These are phyloP conservation scores for Larimichthys crocea DNA, from an alignment of 2,113 vertebrate species.

Conservation along the genomic window DNA sequence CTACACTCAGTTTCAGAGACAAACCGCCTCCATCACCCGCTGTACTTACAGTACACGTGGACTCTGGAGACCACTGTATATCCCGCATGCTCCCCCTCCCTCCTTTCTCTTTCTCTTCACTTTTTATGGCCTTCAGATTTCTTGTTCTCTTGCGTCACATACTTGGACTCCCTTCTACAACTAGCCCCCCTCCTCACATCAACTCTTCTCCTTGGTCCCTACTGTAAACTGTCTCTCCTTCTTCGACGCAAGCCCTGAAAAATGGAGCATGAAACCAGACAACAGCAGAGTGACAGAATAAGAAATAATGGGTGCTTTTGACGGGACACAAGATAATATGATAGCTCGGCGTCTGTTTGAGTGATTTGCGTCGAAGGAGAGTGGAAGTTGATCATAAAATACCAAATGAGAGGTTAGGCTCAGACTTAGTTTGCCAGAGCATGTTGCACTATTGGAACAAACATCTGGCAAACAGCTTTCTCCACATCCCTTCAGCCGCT, in stretches of 20 bases:
- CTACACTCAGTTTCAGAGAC: background rate
- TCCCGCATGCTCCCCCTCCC: conserved; percentile 4
- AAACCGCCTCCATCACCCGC: conserved; percentile 11
- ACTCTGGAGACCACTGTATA: conserved; percentile 24
- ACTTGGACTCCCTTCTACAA: conserved; percentile 32
- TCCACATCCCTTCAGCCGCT: conserved; percentile 18
- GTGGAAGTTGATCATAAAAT: conserved; percentile 41
- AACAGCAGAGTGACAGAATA: background rate
- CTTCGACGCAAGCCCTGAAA: conserved; percentile 24
- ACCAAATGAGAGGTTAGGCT: conserved; percentile 36
- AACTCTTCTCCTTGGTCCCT: background rate
- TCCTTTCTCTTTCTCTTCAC: conserved; percentile 17
- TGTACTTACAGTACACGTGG: conserved; percentile 31
- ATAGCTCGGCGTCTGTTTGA: background rate
- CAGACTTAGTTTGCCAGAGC: conserved; percentile 48
- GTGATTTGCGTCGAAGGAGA: conserved; percentile 22
- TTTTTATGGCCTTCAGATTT: conserved; percentile 27
- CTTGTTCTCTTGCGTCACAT: conserved; percentile 47
- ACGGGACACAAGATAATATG: background rate
- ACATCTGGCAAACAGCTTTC: conserved; percentile 75
- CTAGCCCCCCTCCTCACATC: background rate
- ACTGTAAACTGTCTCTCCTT: conserved; percentile 11
- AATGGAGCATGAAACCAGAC: background rate
- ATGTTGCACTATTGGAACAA: conserved; percentile 53
- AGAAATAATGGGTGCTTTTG: background rate